Evolutionary conservation across 2,888 invertebrate species (phyloP).

Genomic region (Tetranychus truncatus): DNA sequence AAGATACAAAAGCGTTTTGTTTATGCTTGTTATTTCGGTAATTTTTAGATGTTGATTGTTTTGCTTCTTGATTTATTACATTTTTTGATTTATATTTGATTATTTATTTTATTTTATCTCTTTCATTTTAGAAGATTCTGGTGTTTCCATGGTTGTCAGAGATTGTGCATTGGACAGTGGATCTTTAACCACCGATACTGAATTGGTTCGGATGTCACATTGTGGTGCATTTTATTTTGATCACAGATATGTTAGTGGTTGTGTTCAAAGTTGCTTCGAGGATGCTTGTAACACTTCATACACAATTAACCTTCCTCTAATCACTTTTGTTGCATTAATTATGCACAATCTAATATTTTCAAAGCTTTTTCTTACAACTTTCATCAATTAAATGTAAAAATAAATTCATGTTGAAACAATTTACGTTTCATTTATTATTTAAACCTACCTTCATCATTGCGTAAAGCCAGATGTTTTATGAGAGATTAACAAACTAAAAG

Average conservation of each 20-base stretch:
- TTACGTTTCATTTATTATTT: too few species aligned
- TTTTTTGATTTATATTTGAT: neutral
- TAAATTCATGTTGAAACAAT: too few species aligned
- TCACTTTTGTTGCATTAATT: conserved; percentile 4
- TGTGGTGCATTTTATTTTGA: conserved; percentile 39
- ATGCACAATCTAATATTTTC: neutral
- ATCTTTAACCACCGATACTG: conserved; percentile 39
- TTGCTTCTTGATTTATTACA: neutral
- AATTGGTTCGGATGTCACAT: conserved; percentile 37
- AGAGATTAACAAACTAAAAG: too few species aligned
- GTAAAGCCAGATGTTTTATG: too few species aligned
- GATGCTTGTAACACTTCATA: conserved; percentile 31
- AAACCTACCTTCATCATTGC: too few species aligned
- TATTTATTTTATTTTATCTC: too few species aligned
- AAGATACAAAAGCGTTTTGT: too few species aligned
- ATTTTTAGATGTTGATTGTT: neutral
- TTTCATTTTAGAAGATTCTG: conserved; percentile 29
- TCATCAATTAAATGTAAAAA: too few species aligned
- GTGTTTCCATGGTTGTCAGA: conserved; percentile 35
- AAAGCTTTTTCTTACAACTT: neutral
- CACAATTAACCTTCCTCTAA: conserved; percentile 3
- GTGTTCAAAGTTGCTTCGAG: conserved; percentile 32
- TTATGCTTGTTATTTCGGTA: neutral
- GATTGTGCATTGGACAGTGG: conserved; percentile 40
- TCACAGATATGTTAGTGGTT: conserved; percentile 31